A percentile compares a stretch with the other conserved stretches of the same genome.
These are phyloP conservation scores for Elegia similella DNA, from an alignment of 2,888 invertebrate genomes.

Conservation along the genomic window DNA sequence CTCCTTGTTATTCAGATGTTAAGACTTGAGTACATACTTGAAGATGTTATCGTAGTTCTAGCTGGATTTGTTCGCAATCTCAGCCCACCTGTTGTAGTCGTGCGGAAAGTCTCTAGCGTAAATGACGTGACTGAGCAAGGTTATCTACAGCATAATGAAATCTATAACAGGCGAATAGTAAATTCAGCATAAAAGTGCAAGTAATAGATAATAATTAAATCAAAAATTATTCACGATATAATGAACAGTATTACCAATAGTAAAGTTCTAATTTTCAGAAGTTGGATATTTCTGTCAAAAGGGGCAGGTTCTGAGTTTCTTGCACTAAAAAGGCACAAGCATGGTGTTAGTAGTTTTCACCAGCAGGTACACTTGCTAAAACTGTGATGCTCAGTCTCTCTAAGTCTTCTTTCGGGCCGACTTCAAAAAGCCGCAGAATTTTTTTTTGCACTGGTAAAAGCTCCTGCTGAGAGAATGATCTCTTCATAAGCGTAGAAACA, in stretches of 20 bases:
- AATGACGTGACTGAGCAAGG: conserved; percentile 31
- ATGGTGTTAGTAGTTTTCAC: conserved; percentile 1
- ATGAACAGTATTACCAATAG: no score
- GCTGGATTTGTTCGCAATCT: neutral
- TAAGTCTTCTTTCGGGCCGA: conserved; percentile 63
- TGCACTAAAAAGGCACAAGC: neutral
- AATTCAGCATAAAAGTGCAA: no score
- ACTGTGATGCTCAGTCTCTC: conserved; percentile 41
- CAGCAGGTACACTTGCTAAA: neutral
- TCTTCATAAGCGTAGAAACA: no score
- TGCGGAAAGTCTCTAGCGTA: conserved; percentile 30
- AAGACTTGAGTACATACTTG: neutral
- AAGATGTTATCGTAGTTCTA: neutral
- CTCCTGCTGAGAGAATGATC: conserved; percentile 69
- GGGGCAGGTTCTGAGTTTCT: conserved; percentile 8
- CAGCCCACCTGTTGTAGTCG: neutral
- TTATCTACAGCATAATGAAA: no score
- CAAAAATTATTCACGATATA: no score
- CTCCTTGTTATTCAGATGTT: neutral
- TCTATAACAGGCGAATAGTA: no score
- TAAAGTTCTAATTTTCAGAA: no score
- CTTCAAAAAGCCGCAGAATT: conserved; percentile 69
- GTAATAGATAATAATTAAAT: no score
- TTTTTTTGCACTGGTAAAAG: conserved; percentile 68
- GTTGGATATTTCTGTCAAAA: no score